Evolutionary conservation across 2,113 vertebrate species (phyloP).

Genomic region (Eonycteris spelaea): DNA sequence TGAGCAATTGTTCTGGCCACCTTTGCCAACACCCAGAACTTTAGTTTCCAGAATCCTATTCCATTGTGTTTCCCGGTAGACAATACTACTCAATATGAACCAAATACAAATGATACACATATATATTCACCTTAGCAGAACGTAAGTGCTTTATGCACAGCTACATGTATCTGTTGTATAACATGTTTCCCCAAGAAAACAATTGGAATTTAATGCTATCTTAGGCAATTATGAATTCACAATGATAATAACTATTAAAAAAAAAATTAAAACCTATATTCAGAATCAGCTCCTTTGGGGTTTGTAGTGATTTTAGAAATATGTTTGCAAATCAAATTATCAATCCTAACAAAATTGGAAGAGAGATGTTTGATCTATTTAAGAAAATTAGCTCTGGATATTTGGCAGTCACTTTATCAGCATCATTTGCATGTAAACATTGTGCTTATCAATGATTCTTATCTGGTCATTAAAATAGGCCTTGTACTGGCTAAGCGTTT

Average conservation of each 20-base stretch:
- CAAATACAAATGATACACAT: neutral
- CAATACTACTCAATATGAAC: neutral
- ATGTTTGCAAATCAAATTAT: conserved; percentile 46
- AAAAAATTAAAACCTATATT: neutral
- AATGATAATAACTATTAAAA: conserved; percentile 7
- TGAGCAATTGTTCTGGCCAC: neutral
- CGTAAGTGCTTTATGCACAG: neutral
- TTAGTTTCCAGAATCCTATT: neutral
- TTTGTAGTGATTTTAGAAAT: conserved; percentile 48
- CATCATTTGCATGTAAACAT: conserved; percentile 38
- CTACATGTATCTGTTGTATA: neutral
- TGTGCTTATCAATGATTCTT: conserved; percentile 46
- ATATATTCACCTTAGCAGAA: neutral
- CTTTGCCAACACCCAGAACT: neutral
- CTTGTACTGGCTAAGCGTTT: conserved; percentile 32
- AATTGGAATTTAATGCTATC: conserved; percentile 43
- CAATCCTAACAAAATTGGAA: conserved; percentile 58
- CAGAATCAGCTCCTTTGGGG: conserved; percentile 16
- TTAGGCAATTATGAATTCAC: conserved; percentile 45
- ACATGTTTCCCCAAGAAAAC: conserved; percentile 8
- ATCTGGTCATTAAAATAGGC: conserved; percentile 55
- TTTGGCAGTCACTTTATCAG: conserved; percentile 47
- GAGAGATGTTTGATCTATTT: neutral
- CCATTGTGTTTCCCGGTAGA: neutral
- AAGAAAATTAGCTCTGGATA: conserved; percentile 60